A percentile compares a stretch with the other conserved stretches of the same genome.
phyloP scores from a whole-genome alignment of 2,113 vertebrate species.

The Oreochromis tanganicae region DNA sequence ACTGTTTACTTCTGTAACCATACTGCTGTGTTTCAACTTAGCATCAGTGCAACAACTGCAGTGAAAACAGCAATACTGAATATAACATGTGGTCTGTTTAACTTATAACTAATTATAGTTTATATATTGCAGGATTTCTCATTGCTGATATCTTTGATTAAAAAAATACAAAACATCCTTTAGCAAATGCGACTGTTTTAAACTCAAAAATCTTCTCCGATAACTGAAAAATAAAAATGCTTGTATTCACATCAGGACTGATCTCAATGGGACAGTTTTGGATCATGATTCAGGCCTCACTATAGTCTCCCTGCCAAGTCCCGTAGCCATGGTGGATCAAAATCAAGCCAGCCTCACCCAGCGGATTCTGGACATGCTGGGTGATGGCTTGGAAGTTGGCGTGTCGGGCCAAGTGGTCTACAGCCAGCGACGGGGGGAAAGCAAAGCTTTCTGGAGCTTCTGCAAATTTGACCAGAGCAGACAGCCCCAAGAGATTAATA shows the following conservation, averaged over 20 bases:
- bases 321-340: slow-evolving; percentile 60
- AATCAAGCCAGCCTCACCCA: slow-evolving; percentile 57
- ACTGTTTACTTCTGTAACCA: neutral
- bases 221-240: neutral
- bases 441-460: slow-evolving; percentile 68
- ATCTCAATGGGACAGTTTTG: neutral
- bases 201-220: neutral
- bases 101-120: neutral
- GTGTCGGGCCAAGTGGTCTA: slow-evolving; percentile 40
- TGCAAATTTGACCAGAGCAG: slow-evolving; percentile 52
- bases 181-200: neutral
- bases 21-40: neutral
- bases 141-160: neutral
- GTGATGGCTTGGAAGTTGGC: slow-evolving; percentile 69
- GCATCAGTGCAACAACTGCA: neutral
- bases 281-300: slow-evolving; percentile 17
- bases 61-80: neutral
- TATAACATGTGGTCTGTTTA: neutral
- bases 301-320: slow-evolving; percentile 69
- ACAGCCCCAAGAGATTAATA: slow-evolving; percentile 64
- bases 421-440: slow-evolving; percentile 39
- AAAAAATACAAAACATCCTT: neutral
- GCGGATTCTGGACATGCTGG: slow-evolving; percentile 71
- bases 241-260: slow-evolving; percentile 40
- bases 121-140: neutral